Conservation (phyloP, 2,888 invertebrate genomes). For the Coelogynopora nodosa region DNA sequence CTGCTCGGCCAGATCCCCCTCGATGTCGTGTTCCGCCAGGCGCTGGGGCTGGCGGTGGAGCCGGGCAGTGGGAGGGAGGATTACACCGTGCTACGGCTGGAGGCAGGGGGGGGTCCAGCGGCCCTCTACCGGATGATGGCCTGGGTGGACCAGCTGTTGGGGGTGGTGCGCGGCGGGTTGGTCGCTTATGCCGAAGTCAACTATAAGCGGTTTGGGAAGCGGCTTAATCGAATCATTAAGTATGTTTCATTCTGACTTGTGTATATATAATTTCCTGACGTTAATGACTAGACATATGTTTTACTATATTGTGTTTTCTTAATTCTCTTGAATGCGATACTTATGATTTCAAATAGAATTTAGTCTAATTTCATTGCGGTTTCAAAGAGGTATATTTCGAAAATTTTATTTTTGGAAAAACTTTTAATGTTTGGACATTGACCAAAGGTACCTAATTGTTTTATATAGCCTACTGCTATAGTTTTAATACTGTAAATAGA, state of each 20-base stretch:
- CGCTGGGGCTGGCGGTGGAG: constrained; percentile 56
- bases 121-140: constrained; percentile 65
- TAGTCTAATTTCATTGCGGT: too few species aligned
- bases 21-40: constrained; percentile 68
- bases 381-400: too few species aligned
- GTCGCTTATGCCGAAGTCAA: constrained; percentile 67
- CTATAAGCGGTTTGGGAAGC: constrained; percentile 69
- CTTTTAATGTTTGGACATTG: too few species aligned
- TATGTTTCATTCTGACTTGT: constrained; percentile 45
- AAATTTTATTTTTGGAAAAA: too few species aligned
- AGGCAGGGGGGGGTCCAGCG: not conserved
- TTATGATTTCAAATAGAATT: too few species aligned
- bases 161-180: constrained; percentile 69
- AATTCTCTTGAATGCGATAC: not conserved
- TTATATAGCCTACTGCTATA: too few species aligned
- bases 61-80: not conserved
- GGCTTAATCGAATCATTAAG: constrained; percentile 61
- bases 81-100: constrained; percentile 62
- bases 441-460: too few species aligned
- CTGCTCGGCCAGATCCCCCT: constrained; percentile 75
- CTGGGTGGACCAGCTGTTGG: constrained; percentile 69
- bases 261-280: too few species aligned
- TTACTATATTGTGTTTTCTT: constrained; percentile 39
- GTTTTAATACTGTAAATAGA: too few species aligned
- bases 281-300: constrained; percentile 25